Evolutionary conservation across 2,888 invertebrate genomes (phyloP), one percentile per base, ranked within the genome.

Genomic region (Apotomis capreana): DNA sequence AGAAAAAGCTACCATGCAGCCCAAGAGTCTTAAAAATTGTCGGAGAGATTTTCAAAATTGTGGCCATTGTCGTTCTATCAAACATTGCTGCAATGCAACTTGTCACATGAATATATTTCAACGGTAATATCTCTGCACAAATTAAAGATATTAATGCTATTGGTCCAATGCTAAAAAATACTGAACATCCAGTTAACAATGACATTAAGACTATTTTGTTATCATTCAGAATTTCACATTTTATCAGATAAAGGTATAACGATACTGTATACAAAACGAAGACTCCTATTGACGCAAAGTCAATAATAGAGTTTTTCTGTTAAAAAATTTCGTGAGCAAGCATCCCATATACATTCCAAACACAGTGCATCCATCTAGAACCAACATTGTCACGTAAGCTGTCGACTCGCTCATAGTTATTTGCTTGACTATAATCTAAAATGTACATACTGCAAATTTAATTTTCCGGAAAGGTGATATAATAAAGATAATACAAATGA

Each of bases 311-410:
- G 83, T n/a, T 9, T 49, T 54, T 9, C 68, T 40, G 10, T 40
- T 54, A 3, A 61, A 44, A 10, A 13, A 57, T 74, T 82, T 87
- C 13, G 83, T 79, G 49, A 85, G 67, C 55, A 79, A 77, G 78
- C 88, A 85, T n/a, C 89, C 89, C 12, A 84, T 46, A 77, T 88
- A 88, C 85, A 86, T 86, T 5, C 88, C 86, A 1, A 85, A 74
- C 1, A 84, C 77, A 0, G 82, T 83, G 26, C 26, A 26, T 3
- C 80, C 82, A 57, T 84, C 84, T 49, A 85, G 71, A 36, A 81
- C 77, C 0, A 84, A 65, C 81, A 85, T 83, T 4, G 80, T 83
- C 1, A 78, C 78, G 44, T 82, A 82, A 0, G 81, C 81, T 74
- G 78, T 78, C 4, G 40, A 44, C 52, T 51, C 64, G n/a, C 44